Base-by-base conservation (phyloP, 2,797 vertebrate species). In the Cyclura pinguis region DNA sequence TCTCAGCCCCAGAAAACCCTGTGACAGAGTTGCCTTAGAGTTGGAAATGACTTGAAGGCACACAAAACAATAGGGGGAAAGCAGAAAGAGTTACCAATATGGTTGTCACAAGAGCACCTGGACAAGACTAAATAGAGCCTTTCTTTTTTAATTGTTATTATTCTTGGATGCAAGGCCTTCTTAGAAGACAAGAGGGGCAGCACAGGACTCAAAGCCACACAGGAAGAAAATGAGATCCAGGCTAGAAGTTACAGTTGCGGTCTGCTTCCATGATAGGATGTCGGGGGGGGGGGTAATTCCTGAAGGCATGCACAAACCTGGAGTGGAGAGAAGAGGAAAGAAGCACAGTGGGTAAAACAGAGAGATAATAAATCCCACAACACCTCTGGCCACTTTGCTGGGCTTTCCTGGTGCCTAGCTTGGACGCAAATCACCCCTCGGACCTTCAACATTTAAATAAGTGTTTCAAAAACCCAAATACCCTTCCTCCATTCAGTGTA, bases 121-220 rank as follows among this genome's bases (percentile, higher is more conserved):
- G 92, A 84, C 10, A 32, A 90, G 87, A 55, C 87, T 35, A 96
- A 96, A 96, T 96, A 96, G 78, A 95, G 86, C 77, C 91, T 95
- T 85, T 73, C 91, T 95, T 85, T 73, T 52, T 89, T 96, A 95
- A 95, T 93, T 95, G 6, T 89, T 27, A 29, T 90, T 1, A 73
- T 83, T 83, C 59, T 13, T 7, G 57, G 47, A 29, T 24, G 57
- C 10, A 1, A 24, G 50, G 89, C 42, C 72, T 52, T 29, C 42
- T 4, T 0, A 13, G 42, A 78, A 20, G 59, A 55, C 52, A 1
- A 47, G 47, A 7, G n/a, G 3, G 69, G 52, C 29, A 50, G n/a
- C 3, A 18, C 16, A n/a, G 38, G 1, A 14, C 1, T 72, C 0
- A 0, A 81, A 0, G 35, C 12, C 1, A 0, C 0, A 1, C 0